Conservation (phyloP, 2,888 invertebrate species). For the Cynaeus angustus region DNA sequence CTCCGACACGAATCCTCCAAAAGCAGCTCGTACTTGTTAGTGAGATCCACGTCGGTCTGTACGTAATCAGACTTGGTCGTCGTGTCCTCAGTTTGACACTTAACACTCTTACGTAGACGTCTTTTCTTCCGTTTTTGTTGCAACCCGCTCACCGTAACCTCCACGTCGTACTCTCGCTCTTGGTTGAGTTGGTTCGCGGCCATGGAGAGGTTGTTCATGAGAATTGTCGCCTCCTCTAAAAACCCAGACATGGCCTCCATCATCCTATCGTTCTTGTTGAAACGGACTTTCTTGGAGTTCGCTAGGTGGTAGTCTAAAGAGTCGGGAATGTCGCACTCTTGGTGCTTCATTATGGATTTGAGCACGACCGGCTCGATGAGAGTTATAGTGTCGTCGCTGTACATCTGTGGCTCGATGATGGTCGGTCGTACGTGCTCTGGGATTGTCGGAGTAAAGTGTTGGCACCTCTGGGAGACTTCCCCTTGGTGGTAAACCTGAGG, state of each 20-base stretch:
- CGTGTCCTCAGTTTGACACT: conserved; percentile 34
- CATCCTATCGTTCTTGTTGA: conserved; percentile 61
- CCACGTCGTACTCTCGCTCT: conserved; percentile 62
- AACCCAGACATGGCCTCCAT: conserved; percentile 69
- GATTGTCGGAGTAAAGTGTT: conserved; percentile 54
- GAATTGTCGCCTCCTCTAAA: conserved; percentile 69
- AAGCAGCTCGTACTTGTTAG: conserved; percentile 68
- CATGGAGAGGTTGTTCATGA: conserved; percentile 67
- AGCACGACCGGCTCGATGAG: conserved; percentile 60
- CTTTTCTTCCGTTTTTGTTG: conserved; percentile 33
- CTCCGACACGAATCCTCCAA: conserved; percentile 67
- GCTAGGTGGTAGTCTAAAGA: conserved; percentile 62
- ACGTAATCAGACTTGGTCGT: conserved; percentile 45
- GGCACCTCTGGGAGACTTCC: conserved; percentile 48
- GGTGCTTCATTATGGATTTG: conserved; percentile 63
- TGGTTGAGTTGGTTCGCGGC: conserved; percentile 59
- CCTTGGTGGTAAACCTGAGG: conserved; percentile 60
- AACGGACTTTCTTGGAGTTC: conserved; percentile 63
- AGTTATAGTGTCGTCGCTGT: conserved; percentile 54
- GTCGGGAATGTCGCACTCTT: conserved; percentile 56
- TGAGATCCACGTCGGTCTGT: conserved; percentile 55
- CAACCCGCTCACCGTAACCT: conserved; percentile 64
- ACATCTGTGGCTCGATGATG: conserved; percentile 45
- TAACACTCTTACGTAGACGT: conserved; percentile 36
- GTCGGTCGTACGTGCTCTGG: conserved; percentile 51